phyloP scores from a whole-genome alignment of 2,113 vertebrate species.

The Pomatostomus ruficeps region DNA sequence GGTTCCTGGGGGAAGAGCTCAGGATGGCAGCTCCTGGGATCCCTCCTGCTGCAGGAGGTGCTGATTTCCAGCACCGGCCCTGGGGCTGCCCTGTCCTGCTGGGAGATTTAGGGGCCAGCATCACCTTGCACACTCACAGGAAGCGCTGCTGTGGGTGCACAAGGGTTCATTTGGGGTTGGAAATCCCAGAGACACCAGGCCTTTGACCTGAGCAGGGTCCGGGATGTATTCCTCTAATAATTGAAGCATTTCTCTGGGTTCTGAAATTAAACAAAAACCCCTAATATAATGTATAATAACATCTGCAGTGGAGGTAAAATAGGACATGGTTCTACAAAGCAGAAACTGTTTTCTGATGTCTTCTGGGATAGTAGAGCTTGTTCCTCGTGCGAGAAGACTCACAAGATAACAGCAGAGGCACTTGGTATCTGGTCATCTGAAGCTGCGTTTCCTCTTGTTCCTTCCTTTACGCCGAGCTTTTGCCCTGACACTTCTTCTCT shows the following conservation, averaged over 20 bases:
- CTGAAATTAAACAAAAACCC: background rate
- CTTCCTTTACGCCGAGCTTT: background rate
- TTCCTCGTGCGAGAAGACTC: background rate
- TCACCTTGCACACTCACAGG: background rate
- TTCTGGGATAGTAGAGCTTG: background rate
- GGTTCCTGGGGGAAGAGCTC: background rate
- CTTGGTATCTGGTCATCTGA: background rate
- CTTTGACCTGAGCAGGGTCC: background rate
- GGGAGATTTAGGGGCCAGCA: background rate
- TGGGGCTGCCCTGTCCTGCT: background rate
- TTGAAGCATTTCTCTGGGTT: background rate
- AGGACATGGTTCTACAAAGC: background rate
- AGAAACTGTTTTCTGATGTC: background rate
- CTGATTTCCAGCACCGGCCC: background rate
- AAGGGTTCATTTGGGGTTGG: background rate
- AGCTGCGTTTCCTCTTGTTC: background rate
- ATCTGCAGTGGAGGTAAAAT: background rate
- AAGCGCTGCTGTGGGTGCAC: background rate
- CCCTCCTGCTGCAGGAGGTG: background rate
- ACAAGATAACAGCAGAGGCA: background rate
- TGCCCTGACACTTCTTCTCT: background rate
- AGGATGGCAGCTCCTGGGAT: fast-evolving
- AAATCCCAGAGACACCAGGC: background rate
- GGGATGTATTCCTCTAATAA: background rate
- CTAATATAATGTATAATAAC: background rate